Evolutionary conservation across 2,797 vertebrate species (phyloP), one percentile per base, ranked within the genome.

Genomic region (Cuniculus paca): DNA sequence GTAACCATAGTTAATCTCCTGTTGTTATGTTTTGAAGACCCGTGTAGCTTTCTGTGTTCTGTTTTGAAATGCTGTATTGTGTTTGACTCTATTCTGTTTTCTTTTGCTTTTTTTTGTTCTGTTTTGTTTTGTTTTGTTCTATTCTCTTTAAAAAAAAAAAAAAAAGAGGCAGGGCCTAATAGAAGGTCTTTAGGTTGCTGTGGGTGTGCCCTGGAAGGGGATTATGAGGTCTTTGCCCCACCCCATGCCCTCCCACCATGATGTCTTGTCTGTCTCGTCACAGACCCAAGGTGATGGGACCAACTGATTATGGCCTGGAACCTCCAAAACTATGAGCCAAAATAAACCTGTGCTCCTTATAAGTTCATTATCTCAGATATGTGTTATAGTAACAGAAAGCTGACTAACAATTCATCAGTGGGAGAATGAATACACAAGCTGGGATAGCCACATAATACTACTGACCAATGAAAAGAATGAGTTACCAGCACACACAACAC

Each of bases 401-500:
- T 65, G 42, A 65, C 42, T 65, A 11, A 34, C 39, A 60, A 42
- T 61, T 60, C 72, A 50, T 81, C 39, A 17, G 8, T 7, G 50
- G 50, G n/a, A 87, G n/a, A 65, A 65, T n/a, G 87, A 34, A 65
- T 34, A 50, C 39, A 56, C 24, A 83, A 68, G 52, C 50, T 4
- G 1, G 26, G 61, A n/a, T 24, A 22, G 50, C 10, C 72, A 54
- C 52, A 39, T 13, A 20, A 12, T 4, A n/a, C 17, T 24, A n/a
- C 28, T 1, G 26, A 39, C 26, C 60, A 50, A 34, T 10, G 22
- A 72, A 50, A 54, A 45, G 36, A 82, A 45, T 77, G 78, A 54
- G 11, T 1, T 20, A 26, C 0, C 1, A 26, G 56, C 26, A n/a
- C 5, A 1, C 2, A 1, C 16, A 28, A 22, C 34, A 39, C 7